Conservation (phyloP, 1,140 invertebrate species). For the Galleria mellonella region DNA sequence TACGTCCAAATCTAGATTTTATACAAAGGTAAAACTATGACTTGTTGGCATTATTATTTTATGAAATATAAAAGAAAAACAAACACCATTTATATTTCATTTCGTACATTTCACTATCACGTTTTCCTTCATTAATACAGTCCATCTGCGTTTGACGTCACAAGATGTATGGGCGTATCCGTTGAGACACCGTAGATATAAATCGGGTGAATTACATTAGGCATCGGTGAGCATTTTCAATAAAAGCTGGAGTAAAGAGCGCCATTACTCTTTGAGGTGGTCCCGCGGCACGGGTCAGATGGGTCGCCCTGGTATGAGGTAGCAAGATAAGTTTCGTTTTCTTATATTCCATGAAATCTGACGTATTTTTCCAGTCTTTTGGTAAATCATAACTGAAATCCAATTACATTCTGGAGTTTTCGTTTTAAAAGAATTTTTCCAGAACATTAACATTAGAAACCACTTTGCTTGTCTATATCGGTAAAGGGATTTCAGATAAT, state of each 20-base stretch:
- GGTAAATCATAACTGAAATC: too few relatives aligned
- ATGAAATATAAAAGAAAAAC: too few relatives aligned
- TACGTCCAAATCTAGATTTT: too few relatives aligned
- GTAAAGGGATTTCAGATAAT: too few relatives aligned
- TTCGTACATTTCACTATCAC: background rate
- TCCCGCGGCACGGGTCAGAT: slow-evolving; percentile 4
- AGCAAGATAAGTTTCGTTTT: slow-evolving; percentile 14
- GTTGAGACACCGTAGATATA: background rate
- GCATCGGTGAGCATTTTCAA: slow-evolving; percentile 17
- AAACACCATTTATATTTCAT: too few relatives aligned
- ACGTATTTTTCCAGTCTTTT: too few relatives aligned
- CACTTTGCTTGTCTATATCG: too few relatives aligned
- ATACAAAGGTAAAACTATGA: too few relatives aligned
- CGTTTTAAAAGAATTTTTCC: too few relatives aligned
- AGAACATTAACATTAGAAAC: too few relatives aligned
- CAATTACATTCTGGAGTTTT: too few relatives aligned
- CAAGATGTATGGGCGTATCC: slow-evolving; percentile 9
- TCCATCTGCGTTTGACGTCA: slow-evolving; percentile 12
- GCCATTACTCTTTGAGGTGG: slow-evolving; percentile 16
- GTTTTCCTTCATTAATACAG: slow-evolving; percentile 6
- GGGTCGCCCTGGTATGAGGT: background rate
- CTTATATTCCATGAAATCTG: background rate
- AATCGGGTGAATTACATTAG: background rate
- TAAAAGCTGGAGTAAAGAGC: slow-evolving; percentile 11
- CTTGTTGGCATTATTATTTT: too few relatives aligned